phyloP scores from a whole-genome alignment of 2,113 vertebrate species.

The Orthonyx spaldingii region DNA sequence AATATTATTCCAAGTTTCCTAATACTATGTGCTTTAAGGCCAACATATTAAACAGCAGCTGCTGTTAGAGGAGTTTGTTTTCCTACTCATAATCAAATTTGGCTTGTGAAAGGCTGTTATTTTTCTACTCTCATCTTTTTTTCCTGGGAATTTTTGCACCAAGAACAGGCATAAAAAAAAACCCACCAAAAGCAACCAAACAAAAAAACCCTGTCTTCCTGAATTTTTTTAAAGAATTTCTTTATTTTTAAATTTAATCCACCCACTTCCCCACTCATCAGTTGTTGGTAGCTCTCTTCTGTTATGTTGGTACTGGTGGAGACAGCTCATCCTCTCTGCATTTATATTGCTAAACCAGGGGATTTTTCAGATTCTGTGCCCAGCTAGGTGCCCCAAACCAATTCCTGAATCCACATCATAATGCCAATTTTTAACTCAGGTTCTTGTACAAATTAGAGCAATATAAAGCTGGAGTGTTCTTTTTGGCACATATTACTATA shows the following conservation, averaged over 20 bases:
- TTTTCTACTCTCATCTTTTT: neutral
- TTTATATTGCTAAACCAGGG: neutral
- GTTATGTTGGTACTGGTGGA: neutral
- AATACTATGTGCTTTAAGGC: neutral
- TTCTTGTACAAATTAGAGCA: neutral
- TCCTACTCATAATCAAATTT: neutral
- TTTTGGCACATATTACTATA: neutral
- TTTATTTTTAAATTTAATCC: neutral
- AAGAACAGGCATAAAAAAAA: neutral
- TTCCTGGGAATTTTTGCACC: conserved; percentile 9
- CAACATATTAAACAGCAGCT: conserved; percentile 9
- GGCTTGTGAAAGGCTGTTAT: neutral
- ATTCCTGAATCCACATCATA: rapidly evolving
- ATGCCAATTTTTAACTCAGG: neutral
- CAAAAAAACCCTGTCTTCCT: neutral
- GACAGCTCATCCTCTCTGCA: neutral
- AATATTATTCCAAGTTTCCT: conserved; percentile 23
- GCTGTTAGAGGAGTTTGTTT: neutral
- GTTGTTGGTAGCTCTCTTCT: neutral
- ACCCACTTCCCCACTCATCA: neutral
- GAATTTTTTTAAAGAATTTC: neutral
- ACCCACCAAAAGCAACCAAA: neutral
- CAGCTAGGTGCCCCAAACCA: neutral
- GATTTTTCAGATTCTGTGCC: neutral
- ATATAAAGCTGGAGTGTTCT: neutral